These are phyloP conservation scores for Myoxocephalus aenaeus DNA, from an alignment of 2,797 vertebrate species.

Conservation along the genomic window DNA sequence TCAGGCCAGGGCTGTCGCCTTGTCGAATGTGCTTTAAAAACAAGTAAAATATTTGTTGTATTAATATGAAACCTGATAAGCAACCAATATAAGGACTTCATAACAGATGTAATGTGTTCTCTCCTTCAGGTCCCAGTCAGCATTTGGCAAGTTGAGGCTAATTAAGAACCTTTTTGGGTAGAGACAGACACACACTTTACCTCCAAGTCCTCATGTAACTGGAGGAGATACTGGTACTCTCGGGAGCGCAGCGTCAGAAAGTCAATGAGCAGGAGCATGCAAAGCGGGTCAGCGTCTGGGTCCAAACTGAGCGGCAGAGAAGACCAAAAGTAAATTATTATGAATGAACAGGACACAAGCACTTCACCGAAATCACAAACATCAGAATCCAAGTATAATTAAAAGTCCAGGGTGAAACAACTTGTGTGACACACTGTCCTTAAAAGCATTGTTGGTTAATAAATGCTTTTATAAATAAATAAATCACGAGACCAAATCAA, in stretches of 20 bases:
- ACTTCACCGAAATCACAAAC: not conserved
- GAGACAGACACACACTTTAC: constrained; percentile 75
- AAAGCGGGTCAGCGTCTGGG: constrained; percentile 94
- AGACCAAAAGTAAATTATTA: constrained; percentile 17
- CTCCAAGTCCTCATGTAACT: constrained; percentile 96
- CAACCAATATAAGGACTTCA: not conserved
- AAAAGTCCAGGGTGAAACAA: not conserved
- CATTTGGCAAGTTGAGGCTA: too few relatives aligned
- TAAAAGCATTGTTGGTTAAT: not conserved
- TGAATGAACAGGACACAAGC: not conserved
- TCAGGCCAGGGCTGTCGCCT: not conserved
- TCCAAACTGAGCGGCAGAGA: constrained; percentile 86
- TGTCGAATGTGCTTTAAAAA: not conserved
- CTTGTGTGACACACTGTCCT: not conserved
- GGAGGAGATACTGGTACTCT: constrained; percentile 89
- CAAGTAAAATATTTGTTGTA: not conserved
- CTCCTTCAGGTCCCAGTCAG: too few relatives aligned
- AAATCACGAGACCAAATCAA: not conserved
- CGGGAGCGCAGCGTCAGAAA: constrained; percentile 92
- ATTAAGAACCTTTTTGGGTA: not conserved
- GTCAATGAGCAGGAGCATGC: constrained; percentile 94
- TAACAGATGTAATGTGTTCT: not conserved
- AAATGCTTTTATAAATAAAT: too few relatives aligned
- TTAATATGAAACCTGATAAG: not conserved
- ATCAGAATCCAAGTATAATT: not conserved